Base-by-base conservation (phyloP, 2,797 vertebrate genomes). In the Tangara arthus region DNA sequence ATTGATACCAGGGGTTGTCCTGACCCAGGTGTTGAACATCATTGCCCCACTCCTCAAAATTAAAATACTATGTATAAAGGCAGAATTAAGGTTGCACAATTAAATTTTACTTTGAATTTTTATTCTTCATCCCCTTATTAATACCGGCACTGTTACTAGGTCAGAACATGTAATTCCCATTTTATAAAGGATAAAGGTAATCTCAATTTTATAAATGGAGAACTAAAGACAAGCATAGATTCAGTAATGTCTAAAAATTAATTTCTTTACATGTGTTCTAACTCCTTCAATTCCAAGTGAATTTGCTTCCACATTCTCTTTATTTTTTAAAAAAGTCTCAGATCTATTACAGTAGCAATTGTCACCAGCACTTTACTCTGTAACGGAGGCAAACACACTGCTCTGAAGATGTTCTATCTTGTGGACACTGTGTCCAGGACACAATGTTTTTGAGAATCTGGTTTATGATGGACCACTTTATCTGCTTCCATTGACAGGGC, bases 401-500 rank as follows among this genome's bases (percentile, higher is more conserved):
- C 8, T 78, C 19, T 86, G 39, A 60, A 70, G 41, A n/a, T 34
- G 18, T 73, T 57, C 1, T 32, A 9, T 87, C 22, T 60, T 6
- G 6, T 5, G 16, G n/a, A 75, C 69, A 65, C 64, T 87, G 15
- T 83, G 89, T 86, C 57, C 69, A 34, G 55, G 19, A 75, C 52
- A 61, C 49, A 55, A 2, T 21, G 56, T 32, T 71, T 87, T 60
- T 82, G 86, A 82, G 39, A 87, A 55, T 80, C 19, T 80, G 27
- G 16, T 70, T 90, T 92, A 66, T 84, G 78, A 79, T 53, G 52
- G 32, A 85, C n/a, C 10, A 53, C 59, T 95, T 93, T 64, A 60
- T 85, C 61, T 85, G 60, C 30, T 82, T 89, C 73, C 39, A 69
- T 44, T 96, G 78, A 39, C 56, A 80, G 46, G 35, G 12, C 19